Conservation (phyloP, 2,888 invertebrate species). For the Oegoconia quadripuncta region DNA sequence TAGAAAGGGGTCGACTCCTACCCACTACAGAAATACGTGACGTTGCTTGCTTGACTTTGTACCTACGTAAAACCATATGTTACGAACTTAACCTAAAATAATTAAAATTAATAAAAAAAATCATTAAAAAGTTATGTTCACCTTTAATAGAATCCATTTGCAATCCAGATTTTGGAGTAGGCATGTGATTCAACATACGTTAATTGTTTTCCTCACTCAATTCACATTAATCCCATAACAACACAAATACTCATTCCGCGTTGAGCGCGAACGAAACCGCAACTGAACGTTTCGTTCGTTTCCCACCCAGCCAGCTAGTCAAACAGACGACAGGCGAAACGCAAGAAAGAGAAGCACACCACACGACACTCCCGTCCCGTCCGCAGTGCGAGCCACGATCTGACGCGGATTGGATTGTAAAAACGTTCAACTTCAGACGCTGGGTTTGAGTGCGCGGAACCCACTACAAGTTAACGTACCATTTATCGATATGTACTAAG, state of each 20-base stretch:
- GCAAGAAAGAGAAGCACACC: too few relatives aligned
- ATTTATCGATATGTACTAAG: too few relatives aligned
- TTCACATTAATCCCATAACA: conserved; percentile 2
- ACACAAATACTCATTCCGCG: conserved; percentile 12
- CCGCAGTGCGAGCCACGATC: too few relatives aligned
- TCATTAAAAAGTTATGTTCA: conserved; percentile 27
- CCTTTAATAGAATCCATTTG: conserved; percentile 66
- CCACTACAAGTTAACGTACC: too few relatives aligned
- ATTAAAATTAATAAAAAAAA: conserved; percentile 29
- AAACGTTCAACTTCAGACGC: too few relatives aligned
- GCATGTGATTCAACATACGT: conserved; percentile 1
- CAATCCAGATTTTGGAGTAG: conserved; percentile 31
- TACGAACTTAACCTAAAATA: too few relatives aligned
- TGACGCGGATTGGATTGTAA: too few relatives aligned
- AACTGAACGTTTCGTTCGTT: too few relatives aligned
- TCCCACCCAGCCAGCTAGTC: too few relatives aligned
- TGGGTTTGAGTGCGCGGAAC: too few relatives aligned
- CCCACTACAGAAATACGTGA: conserved; percentile 25
- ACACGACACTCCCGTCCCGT: too few relatives aligned
- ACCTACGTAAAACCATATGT: conserved; percentile 56
- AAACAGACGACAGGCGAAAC: too few relatives aligned
- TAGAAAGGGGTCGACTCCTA: background rate
- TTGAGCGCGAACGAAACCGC: conserved; percentile 12
- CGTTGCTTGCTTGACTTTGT: conserved; percentile 35
- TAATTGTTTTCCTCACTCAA: conserved; percentile 7